Conservation (phyloP, 2,797 vertebrate genomes). For the Hippoglossus hippoglossus region DNA sequence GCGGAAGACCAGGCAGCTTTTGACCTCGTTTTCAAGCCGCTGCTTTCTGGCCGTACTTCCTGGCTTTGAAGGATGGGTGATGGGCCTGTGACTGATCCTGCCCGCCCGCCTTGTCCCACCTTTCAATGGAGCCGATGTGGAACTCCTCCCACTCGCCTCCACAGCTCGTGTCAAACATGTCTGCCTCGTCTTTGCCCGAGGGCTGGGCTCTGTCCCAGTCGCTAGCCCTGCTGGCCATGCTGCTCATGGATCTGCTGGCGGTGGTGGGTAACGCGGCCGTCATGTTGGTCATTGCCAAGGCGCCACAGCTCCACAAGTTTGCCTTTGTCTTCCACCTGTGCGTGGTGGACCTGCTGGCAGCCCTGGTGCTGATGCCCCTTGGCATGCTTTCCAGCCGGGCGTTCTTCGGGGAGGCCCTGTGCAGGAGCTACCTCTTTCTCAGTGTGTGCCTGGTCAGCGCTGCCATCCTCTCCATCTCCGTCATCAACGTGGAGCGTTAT, state of each 20-base stretch:
- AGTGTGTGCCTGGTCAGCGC: constrained; percentile 96
- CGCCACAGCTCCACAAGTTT: constrained; percentile 95
- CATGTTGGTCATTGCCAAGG: constrained; percentile 96
- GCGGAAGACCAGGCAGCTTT: constrained; percentile 23
- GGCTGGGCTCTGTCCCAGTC: constrained; percentile 88
- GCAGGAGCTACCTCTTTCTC: constrained; percentile 95
- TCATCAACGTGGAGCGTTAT: constrained; percentile 97
- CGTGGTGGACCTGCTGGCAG: constrained; percentile 96
- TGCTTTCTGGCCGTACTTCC: constrained; percentile 73
- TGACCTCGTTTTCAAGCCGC: constrained; percentile 60
- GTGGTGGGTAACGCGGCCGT: constrained; percentile 94
- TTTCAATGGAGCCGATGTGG: constrained; percentile 93
- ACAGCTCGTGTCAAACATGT: constrained; percentile 82
- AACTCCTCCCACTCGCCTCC: constrained; percentile 86
- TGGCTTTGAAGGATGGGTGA: constrained; percentile 92
- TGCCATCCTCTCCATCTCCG: constrained; percentile 97
- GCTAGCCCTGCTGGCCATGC: constrained; percentile 94
- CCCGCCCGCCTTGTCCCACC: constrained; percentile 80
- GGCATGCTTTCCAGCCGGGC: constrained; percentile 94
- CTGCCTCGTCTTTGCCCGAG: constrained; percentile 81
- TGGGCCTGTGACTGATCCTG: constrained; percentile 88
- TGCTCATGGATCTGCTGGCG: constrained; percentile 94
- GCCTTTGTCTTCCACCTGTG: constrained; percentile 99
- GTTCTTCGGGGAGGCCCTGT: constrained; percentile 92
- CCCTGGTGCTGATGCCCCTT: constrained; percentile 96